Percentiles rank a stretch among this genome's conserved stretches.
Conservation (phyloP, 2,888 invertebrate species). For the Himalopsyche kuldschensis region DNA sequence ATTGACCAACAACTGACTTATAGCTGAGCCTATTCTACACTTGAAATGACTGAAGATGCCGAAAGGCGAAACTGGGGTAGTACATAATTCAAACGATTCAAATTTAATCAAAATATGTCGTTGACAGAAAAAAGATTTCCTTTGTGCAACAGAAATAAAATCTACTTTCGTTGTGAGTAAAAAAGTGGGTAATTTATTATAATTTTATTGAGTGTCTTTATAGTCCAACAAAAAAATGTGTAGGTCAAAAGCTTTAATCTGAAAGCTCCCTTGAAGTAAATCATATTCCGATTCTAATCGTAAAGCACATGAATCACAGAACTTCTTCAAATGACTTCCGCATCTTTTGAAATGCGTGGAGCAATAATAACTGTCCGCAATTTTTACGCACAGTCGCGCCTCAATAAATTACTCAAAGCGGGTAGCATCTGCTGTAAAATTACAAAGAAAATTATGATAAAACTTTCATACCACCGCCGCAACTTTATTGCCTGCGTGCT, state of each 20-base stretch:
- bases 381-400: neutral
- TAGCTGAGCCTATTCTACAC: too few species aligned
- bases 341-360: neutral
- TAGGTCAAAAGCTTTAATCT: neutral
- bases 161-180: too few species aligned
- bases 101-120: too few species aligned
- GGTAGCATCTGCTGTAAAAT: constrained; percentile 17
- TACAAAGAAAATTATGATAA: constrained; percentile 21
- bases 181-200: too few species aligned
- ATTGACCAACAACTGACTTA: too few species aligned
- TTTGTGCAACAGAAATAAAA: too few species aligned
- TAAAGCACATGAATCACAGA: neutral
- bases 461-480: constrained; percentile 5
- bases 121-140: too few species aligned
- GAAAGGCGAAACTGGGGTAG: too few species aligned
- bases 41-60: too few species aligned
- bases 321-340: neutral
- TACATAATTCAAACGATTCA: too few species aligned
- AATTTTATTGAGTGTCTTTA: too few species aligned
- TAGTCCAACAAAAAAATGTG: too few species aligned
- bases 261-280: neutral
- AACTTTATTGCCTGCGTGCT: neutral
- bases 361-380: neutral
- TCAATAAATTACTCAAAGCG: constrained; percentile 11
- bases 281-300: neutral